Conservation (phyloP, 2,888 invertebrate genomes). For the Chouioia cunea region DNA sequence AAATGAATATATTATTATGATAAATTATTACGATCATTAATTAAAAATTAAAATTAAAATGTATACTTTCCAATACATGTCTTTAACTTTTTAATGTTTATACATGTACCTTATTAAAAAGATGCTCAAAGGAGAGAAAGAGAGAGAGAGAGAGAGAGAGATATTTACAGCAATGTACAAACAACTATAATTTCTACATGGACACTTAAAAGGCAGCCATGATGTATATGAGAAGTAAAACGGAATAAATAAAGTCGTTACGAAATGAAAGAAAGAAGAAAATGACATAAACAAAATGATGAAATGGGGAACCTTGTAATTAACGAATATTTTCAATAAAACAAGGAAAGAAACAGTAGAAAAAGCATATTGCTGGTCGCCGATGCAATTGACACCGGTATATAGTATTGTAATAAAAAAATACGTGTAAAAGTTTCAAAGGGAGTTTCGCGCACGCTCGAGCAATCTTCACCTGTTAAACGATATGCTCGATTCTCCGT, state of each 20-base stretch:
- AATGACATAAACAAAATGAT: conserved; percentile 38
- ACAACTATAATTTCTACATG: conserved; percentile 1
- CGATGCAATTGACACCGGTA: background rate
- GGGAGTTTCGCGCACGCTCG: background rate
- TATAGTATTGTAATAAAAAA: conserved; percentile 15
- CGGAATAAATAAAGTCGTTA: background rate
- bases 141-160: conserved; percentile 13
- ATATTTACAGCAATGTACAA: background rate
- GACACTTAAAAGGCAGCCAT: conserved; percentile 1
- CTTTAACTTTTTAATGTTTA: no score
- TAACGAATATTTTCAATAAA: conserved; percentile 62
- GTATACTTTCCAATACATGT: no score
- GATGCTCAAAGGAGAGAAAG: background rate
- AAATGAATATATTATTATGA: no score
- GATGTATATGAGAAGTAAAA: background rate
- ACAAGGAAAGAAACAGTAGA: conserved; percentile 44
- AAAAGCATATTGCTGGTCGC: background rate
- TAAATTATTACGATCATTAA: no score
- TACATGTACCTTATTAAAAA: no score
- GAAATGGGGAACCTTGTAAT: conserved; percentile 50
- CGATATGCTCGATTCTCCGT: background rate
- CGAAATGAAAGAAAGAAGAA: no score
- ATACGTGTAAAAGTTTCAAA: conserved; percentile 19
- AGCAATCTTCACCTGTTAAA: conserved; percentile 15
- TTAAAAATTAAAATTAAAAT: no score